A percentile compares a stretch with the other conserved stretches of the same genome.
phyloP scores from a whole-genome alignment of 2,113 vertebrate genomes.

The Ptilorrhoa leucosticta region DNA sequence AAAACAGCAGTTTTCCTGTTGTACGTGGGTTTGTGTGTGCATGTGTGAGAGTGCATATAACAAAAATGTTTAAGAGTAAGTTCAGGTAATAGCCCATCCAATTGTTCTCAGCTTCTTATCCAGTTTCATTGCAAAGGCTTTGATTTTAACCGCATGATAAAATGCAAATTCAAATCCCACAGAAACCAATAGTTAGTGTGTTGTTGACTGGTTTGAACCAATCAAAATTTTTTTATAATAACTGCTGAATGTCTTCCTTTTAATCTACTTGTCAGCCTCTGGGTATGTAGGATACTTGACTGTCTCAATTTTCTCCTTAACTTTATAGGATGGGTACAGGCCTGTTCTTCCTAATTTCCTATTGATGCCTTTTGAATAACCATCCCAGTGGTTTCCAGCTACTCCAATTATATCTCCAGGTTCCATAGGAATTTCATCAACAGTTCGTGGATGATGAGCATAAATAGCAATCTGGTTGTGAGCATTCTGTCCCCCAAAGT shows the following conservation, averaged over 20 bases:
- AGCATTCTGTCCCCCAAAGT: slow-evolving; percentile 97
- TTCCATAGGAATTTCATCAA: slow-evolving; percentile 94
- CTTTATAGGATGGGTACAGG: slow-evolving; percentile 98
- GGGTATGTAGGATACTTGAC: slow-evolving; percentile 96
- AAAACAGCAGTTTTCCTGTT: slow-evolving; percentile 70
- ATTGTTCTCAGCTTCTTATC: slow-evolving; percentile 51
- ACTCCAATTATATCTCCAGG: slow-evolving; percentile 95
- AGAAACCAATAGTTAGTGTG: slow-evolving; percentile 39
- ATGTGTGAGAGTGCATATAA: slow-evolving; percentile 62
- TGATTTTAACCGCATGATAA: slow-evolving; percentile 51
- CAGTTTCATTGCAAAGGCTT: slow-evolving; percentile 45
- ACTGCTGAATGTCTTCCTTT: neutral
- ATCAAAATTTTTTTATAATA: neutral
- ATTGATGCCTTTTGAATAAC: slow-evolving; percentile 97
- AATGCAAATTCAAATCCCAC: slow-evolving; percentile 52
- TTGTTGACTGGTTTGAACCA: slow-evolving; percentile 49
- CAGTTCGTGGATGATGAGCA: slow-evolving; percentile 87
- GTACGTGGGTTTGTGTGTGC: slow-evolving; percentile 50
- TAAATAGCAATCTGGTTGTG: slow-evolving; percentile 97
- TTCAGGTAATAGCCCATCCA: slow-evolving; percentile 60
- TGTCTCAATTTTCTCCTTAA: slow-evolving; percentile 95
- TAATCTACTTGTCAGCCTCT: slow-evolving; percentile 88
- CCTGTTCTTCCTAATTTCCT: slow-evolving; percentile 95
- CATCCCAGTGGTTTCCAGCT: slow-evolving; percentile 98
- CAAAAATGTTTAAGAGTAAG: slow-evolving; percentile 62